Conservation (phyloP, 2,888 invertebrate species). For the Dusona sp. region DNA sequence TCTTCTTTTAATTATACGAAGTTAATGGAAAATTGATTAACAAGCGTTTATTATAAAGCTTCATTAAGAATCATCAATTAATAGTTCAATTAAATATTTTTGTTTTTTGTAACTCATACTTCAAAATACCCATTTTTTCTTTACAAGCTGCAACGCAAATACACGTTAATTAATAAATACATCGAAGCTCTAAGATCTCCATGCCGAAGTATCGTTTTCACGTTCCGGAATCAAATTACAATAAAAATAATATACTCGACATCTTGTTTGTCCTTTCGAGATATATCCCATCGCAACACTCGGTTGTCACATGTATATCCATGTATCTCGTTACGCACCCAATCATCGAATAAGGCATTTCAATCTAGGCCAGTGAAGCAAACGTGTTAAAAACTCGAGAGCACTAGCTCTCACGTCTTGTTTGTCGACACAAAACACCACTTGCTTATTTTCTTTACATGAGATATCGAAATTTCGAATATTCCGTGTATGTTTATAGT, state of each 20-base stretch:
- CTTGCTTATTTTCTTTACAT: slow-evolving; percentile 22
- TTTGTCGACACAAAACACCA: slow-evolving; percentile 42
- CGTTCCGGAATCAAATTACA: slow-evolving; percentile 14
- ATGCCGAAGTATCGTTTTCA: background rate
- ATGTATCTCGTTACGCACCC: slow-evolving; percentile 38
- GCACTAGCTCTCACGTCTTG: slow-evolving; percentile 39
- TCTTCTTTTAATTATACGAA: background rate
- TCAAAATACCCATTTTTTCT: background rate
- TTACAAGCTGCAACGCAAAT: background rate
- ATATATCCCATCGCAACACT: slow-evolving; percentile 20
- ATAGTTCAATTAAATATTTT: background rate
- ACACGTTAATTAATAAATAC: background rate
- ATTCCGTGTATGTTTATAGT: background rate
- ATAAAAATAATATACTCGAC: background rate
- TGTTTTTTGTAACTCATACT: background rate
- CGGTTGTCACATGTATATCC: slow-evolving; percentile 29
- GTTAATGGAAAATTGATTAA: background rate
- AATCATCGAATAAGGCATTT: slow-evolving; percentile 53
- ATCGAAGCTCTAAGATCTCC: background rate
- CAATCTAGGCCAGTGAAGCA: slow-evolving; percentile 58
- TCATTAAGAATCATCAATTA: background rate
- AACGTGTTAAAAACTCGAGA: slow-evolving; percentile 6
- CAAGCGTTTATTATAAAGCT: background rate
- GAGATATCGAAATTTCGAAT: slow-evolving; percentile 34
- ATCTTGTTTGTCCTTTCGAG: slow-evolving; percentile 33